Evolutionary conservation across 2,113 vertebrate species (phyloP).

Genomic region (Oreocharis arfaki): DNA sequence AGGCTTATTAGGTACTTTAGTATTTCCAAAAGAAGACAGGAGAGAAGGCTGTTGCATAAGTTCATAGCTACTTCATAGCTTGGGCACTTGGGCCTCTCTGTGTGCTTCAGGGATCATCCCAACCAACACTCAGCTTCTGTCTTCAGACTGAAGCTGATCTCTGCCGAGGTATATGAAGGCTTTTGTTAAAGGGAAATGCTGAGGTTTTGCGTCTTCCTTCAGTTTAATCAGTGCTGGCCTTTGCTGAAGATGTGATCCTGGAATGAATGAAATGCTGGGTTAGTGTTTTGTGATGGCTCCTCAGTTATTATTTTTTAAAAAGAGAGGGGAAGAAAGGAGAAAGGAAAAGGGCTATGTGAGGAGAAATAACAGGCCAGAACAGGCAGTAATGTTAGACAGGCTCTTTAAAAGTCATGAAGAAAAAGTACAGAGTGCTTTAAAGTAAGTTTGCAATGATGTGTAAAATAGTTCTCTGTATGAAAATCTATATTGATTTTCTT

Average conservation of each 20-base stretch:
- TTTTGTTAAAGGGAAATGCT: not conserved
- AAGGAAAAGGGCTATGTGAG: not conserved
- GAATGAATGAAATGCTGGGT: not conserved
- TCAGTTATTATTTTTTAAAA: not conserved
- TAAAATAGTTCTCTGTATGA: constrained; percentile 5
- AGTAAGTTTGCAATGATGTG: not conserved
- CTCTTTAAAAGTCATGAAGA: not conserved
- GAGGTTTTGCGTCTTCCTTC: not conserved
- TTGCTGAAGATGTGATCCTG: not conserved
- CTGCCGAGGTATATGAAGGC: not conserved
- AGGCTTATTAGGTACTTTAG: not conserved
- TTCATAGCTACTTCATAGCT: not conserved
- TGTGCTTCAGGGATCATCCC: not conserved
- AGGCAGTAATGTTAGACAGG: not conserved
- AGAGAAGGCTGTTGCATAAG: not conserved
- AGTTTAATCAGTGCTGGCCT: not conserved
- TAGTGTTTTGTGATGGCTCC: not conserved
- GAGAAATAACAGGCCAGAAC: not conserved
- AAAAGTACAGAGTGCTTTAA: not conserved
- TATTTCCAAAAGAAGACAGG: not conserved
- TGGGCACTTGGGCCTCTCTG: not conserved
- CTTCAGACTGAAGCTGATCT: not conserved
- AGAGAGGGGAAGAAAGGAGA: not conserved
- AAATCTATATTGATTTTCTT: constrained; percentile 37
- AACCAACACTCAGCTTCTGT: fast-evolving